Conservation (phyloP, 2,888 invertebrate species). For the Choristoneura rosaceana region DNA sequence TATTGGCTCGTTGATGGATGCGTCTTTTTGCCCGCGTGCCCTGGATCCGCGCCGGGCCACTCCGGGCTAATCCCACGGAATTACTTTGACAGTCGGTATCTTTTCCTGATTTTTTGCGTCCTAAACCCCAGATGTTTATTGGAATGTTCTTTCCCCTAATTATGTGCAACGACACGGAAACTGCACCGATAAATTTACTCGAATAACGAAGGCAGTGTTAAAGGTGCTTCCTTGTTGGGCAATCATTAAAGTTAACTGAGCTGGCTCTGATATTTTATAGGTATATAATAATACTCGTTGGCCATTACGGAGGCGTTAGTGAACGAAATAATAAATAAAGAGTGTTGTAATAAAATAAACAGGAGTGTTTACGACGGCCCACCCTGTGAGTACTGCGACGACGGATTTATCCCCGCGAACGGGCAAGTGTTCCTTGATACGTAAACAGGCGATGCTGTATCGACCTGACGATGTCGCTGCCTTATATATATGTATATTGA, state of each 20-base stretch:
- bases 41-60: conserved; percentile 49
- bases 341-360: conserved; percentile 67
- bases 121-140: conserved; percentile 77
- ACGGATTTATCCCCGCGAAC: conserved; percentile 64
- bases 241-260: conserved; percentile 31
- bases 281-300: conserved; percentile 35
- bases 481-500: not conserved
- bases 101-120: conserved; percentile 76
- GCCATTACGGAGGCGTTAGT: conserved; percentile 40
- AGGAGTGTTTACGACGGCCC: conserved; percentile 60
- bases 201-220: conserved; percentile 31
- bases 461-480: conserved; percentile 63
- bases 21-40: conserved; percentile 77
- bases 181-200: conserved; percentile 51
- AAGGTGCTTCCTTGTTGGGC: conserved; percentile 29
- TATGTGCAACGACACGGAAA: conserved; percentile 77
- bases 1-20: conserved; percentile 74
- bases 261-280: conserved; percentile 30
- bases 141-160: conserved; percentile 67
- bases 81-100: conserved; percentile 81
- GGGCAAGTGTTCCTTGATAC: conserved; percentile 53
- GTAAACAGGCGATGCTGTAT: conserved; percentile 50
- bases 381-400: conserved; percentile 57
- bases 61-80: conserved; percentile 71
- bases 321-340: conserved; percentile 48